phyloP scores from a whole-genome alignment of 2,797 vertebrate species.

The Hirundo rustica region DNA sequence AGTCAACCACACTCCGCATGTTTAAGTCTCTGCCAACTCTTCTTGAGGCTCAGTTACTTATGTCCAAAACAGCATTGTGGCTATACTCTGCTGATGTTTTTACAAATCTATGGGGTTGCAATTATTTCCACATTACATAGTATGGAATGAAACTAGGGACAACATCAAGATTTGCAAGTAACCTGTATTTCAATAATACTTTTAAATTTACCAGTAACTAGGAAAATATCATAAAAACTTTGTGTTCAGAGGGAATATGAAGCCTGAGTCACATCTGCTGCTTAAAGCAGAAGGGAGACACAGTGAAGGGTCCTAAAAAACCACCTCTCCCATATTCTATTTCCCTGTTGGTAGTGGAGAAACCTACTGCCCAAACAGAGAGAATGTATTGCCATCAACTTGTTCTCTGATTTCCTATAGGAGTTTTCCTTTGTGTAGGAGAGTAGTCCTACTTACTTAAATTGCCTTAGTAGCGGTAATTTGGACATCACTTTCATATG shows the following conservation, averaged over 20 bases:
- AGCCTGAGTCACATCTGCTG: accelerated
- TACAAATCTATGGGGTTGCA: neutral
- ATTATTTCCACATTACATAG: neutral
- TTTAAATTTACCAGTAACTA: neutral
- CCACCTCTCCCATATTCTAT: neutral
- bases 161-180: neutral
- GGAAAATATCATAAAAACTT: neutral
- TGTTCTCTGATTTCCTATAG: neutral
- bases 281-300: neutral
- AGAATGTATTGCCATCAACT: neutral
- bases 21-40: neutral
- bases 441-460: neutral
- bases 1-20: neutral
- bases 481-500: neutral
- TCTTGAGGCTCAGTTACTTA: neutral
- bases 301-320: neutral
- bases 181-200: neutral
- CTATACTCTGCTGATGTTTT: neutral
- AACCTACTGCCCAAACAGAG: neutral
- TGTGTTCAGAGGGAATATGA: neutral
- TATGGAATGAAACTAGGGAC: neutral
- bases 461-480: neutral
- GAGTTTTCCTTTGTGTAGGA: neutral
- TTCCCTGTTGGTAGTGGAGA: neutral
- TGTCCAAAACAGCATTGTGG: neutral